phyloP scores from a whole-genome alignment of 2,797 vertebrate genomes.

The Macropus fuliginosus region DNA sequence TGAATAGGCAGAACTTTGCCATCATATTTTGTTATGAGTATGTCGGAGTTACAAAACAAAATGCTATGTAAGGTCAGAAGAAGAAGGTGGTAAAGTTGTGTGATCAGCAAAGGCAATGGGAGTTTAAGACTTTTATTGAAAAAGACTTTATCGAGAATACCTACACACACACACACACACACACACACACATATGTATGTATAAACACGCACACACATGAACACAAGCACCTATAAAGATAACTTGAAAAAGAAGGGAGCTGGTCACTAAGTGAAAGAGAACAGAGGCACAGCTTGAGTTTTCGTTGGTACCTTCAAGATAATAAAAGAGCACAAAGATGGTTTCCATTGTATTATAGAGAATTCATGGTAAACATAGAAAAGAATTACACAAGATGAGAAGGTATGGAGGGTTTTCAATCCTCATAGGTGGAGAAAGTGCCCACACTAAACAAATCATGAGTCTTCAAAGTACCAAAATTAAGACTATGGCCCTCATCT shows the following conservation, averaged over 20 bases:
- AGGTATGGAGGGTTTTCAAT: not conserved
- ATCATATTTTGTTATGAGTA: not conserved
- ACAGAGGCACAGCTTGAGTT: not conserved
- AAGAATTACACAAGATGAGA: not conserved
- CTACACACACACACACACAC: not conserved
- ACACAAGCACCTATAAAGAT: not conserved
- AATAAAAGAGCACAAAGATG: not conserved
- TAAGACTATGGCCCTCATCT: not conserved
- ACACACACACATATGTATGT: not conserved
- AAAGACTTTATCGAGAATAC: not conserved
- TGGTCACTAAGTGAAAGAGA: not conserved
- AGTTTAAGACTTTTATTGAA: not conserved
- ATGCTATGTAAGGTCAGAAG: not conserved
- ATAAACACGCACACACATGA: not conserved
- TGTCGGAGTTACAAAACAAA: not conserved
- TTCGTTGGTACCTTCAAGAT: not conserved
- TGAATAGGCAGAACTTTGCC: not conserved
- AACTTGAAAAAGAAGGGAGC: not conserved
- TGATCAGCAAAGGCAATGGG: not conserved
- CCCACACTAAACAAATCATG: not conserved
- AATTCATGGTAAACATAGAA: not conserved
- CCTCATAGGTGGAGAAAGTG: not conserved
- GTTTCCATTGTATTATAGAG: not conserved
- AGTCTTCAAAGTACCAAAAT: not conserved
- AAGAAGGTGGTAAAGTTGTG: not conserved